phyloP scores from a whole-genome alignment of 2,797 vertebrate genomes.

The Aeoliscus strigatus region DNA sequence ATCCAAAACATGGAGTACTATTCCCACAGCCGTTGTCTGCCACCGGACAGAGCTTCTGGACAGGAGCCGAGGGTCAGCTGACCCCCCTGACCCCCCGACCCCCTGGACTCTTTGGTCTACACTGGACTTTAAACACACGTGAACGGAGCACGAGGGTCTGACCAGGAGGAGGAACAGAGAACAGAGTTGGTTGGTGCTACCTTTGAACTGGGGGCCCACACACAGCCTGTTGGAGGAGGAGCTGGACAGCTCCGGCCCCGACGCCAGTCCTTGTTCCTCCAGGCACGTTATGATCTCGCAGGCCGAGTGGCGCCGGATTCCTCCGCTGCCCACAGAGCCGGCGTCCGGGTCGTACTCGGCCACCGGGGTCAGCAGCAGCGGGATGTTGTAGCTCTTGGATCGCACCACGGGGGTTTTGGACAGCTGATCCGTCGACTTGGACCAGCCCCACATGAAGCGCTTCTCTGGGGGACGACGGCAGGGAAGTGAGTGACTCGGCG shows the following conservation, averaged over 20 bases:
- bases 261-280: conserved; percentile 78
- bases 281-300: conserved; percentile 92
- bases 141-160: too few relatives aligned
- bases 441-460: conserved; percentile 80
- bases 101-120: too few relatives aligned
- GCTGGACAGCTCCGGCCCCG: conserved; percentile 64
- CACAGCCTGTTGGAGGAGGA: conserved; percentile 71
- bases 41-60: too few relatives aligned
- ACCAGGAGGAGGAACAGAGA: too few relatives aligned
- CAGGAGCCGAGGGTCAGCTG: too few relatives aligned
- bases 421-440: conserved; percentile 80
- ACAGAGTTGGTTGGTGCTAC: too few relatives aligned
- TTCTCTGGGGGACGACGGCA: conserved; percentile 82
- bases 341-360: conserved; percentile 90
- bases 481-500: too few relatives aligned
- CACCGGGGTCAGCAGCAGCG: conserved; percentile 91
- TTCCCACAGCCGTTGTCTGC: too few relatives aligned
- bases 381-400: conserved; percentile 97
- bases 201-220: conserved; percentile 68
- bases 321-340: conserved; percentile 71
- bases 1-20: too few relatives aligned
- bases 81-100: too few relatives aligned
- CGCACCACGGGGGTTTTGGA: conserved; percentile 92
- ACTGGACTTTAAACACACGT: too few relatives aligned
- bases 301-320: conserved; percentile 90